Conservation (phyloP, 1,140 invertebrate species). For the Pseudomyrmex concolor region DNA sequence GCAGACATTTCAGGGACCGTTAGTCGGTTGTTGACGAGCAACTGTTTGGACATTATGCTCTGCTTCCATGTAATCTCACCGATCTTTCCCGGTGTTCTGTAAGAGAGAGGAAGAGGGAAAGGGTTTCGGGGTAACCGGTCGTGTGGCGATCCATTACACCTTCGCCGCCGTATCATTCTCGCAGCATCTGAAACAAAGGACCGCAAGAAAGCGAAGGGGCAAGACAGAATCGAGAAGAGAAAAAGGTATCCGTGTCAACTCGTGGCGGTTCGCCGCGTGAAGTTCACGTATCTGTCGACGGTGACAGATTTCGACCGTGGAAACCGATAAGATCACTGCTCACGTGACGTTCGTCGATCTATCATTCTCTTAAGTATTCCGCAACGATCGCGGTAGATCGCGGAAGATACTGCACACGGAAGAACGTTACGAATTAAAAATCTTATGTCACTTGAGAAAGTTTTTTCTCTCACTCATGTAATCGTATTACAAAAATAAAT, state of each 20-base stretch:
- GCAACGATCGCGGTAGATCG: constrained; percentile 1
- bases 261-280: constrained; percentile 42
- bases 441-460: too few species aligned
- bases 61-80: constrained; percentile 80
- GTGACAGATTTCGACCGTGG: constrained; percentile 73
- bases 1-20: constrained; percentile 69
- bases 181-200: constrained; percentile 78
- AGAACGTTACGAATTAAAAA: too few species aligned
- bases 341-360: constrained; percentile 61
- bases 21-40: constrained; percentile 77
- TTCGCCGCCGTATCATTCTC: constrained; percentile 74
- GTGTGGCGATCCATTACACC: constrained; percentile 80
- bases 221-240: constrained; percentile 22
- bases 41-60: constrained; percentile 78
- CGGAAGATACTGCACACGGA: constrained; percentile 7
- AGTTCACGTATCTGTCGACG: constrained; percentile 68
- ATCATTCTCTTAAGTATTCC: constrained; percentile 49
- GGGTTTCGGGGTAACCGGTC: constrained; percentile 66
- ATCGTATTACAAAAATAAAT: too few species aligned
- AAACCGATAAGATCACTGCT: constrained; percentile 66
- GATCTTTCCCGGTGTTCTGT: constrained; percentile 73
- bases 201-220: constrained; percentile 49
- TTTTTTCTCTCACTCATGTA: too few species aligned
- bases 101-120: constrained; percentile 43
- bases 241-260: constrained; percentile 67